phyloP scores from a whole-genome alignment of 2,888 invertebrate species.

The Agonum fuliginosum region DNA sequence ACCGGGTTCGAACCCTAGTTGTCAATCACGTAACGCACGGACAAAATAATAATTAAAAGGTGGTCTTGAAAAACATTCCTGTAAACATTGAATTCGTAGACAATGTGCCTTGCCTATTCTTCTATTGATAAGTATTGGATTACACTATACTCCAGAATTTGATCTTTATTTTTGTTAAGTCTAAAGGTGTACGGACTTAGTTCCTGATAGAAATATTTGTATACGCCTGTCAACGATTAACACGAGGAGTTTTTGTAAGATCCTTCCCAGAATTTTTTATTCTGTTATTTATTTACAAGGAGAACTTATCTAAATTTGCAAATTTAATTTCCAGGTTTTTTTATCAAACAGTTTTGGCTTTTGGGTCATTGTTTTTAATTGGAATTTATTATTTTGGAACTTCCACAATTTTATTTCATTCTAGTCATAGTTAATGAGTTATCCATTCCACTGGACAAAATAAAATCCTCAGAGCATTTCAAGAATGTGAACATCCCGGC shows the following conservation, averaged over 20 bases:
- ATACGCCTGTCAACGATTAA: too few relatives aligned
- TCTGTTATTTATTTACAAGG: too few relatives aligned
- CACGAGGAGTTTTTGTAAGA: too few relatives aligned
- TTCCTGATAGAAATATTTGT: conserved; percentile 16
- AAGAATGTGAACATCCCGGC: too few relatives aligned
- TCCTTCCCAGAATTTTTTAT: not conserved
- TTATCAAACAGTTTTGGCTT: too few relatives aligned
- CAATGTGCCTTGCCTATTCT: conserved; percentile 51
- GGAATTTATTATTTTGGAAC: too few relatives aligned
- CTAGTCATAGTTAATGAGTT: too few relatives aligned
- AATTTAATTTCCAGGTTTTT: not conserved
- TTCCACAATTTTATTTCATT: not conserved
- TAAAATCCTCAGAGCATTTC: too few relatives aligned
- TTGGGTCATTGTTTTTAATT: too few relatives aligned
- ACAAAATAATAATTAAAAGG: conserved; percentile 53
- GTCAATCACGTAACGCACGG: too few relatives aligned
- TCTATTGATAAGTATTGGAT: conserved; percentile 41
- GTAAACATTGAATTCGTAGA: conserved; percentile 56
- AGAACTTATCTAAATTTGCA: not conserved
- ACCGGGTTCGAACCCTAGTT: too few relatives aligned
- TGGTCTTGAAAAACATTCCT: conserved; percentile 51
- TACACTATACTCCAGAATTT: conserved; percentile 46
- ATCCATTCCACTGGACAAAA: too few relatives aligned
- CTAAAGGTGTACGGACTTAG: conserved; percentile 1
- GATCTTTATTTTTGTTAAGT: conserved; percentile 30